A percentile compares a stretch with the other conserved stretches of the same genome.
phyloP scores from a whole-genome alignment of 2,888 invertebrate genomes.

The Epirrita christyi region DNA sequence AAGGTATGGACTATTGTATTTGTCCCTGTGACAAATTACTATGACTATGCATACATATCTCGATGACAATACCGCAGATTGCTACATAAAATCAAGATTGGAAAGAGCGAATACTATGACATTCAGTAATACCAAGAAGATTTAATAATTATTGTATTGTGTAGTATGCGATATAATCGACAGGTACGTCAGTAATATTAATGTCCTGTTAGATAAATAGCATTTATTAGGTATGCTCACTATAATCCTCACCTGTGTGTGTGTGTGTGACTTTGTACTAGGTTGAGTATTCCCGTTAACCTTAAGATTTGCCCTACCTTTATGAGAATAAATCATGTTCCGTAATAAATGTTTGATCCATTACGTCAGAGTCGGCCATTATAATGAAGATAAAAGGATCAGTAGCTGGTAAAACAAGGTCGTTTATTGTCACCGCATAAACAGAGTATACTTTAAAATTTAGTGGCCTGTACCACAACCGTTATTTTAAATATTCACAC shows the following conservation, averaged over 20 bases:
- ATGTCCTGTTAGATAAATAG: constrained; percentile 15
- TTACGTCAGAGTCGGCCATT: constrained; percentile 52
- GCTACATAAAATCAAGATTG: constrained; percentile 46
- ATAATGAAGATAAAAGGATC: constrained; percentile 60
- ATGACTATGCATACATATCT: constrained; percentile 46
- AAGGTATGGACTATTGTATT: constrained; percentile 67
- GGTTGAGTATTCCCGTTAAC: constrained; percentile 44
- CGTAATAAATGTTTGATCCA: constrained; percentile 51
- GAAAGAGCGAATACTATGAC: constrained; percentile 34
- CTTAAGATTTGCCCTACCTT: constrained; percentile 39
- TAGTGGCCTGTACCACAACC: constrained; percentile 34
- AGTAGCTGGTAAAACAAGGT: constrained; percentile 55
- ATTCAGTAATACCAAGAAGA: constrained; percentile 11
- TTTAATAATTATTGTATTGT: constrained; percentile 9
- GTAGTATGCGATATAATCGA: constrained; percentile 8
- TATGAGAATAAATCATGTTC: constrained; percentile 37
- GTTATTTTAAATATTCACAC: constrained; percentile 18
- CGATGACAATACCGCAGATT: constrained; percentile 49
- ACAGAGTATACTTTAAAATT: constrained; percentile 30
- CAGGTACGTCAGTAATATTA: constrained; percentile 17
- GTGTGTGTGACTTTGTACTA: constrained; percentile 2
- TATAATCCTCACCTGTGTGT: neutral
- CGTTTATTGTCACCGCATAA: constrained; percentile 54
- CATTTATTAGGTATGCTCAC: neutral
- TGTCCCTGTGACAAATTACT: constrained; percentile 63